Percentiles rank a stretch among this genome's conserved stretches.
Evolutionary conservation across 2,797 vertebrate species (phyloP).

Genomic region (Nyctibius grandis): DNA sequence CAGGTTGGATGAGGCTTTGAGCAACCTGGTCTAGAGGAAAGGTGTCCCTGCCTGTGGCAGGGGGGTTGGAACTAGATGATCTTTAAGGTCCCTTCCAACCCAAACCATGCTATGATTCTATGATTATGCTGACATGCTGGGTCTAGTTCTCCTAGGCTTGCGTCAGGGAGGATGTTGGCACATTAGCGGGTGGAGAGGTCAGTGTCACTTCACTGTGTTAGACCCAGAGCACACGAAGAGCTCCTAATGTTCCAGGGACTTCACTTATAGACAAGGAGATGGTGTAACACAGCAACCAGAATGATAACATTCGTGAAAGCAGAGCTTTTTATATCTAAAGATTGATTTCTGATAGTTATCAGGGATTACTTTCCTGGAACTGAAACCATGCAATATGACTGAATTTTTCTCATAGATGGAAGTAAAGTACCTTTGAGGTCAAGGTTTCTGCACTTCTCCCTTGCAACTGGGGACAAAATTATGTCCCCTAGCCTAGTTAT

Average conservation of each 20-base stretch:
- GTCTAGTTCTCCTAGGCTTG: background rate
- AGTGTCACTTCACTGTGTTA: background rate
- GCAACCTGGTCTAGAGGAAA: too few species aligned
- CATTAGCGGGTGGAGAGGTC: background rate
- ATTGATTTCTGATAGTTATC: background rate
- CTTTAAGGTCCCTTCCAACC: too few species aligned
- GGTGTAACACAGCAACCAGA: background rate
- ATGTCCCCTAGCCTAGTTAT: background rate
- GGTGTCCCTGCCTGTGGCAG: too few species aligned
- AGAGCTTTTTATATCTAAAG: background rate
- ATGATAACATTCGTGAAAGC: background rate
- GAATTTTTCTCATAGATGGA: background rate
- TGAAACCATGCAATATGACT: background rate
- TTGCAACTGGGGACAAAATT: background rate
- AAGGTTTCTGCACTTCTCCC: background rate
- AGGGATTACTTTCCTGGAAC: background rate
- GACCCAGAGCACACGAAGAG: background rate
- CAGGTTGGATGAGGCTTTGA: too few species aligned
- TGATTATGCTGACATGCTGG: background rate
- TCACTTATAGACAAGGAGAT: background rate
- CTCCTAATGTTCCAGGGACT: background rate
- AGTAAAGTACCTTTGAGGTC: background rate
- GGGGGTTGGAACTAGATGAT: too few species aligned
- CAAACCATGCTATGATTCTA: too few species aligned
- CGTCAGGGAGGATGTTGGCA: background rate